phyloP scores from a whole-genome alignment of 2,113 vertebrate genomes.

The Anhinga anhinga region DNA sequence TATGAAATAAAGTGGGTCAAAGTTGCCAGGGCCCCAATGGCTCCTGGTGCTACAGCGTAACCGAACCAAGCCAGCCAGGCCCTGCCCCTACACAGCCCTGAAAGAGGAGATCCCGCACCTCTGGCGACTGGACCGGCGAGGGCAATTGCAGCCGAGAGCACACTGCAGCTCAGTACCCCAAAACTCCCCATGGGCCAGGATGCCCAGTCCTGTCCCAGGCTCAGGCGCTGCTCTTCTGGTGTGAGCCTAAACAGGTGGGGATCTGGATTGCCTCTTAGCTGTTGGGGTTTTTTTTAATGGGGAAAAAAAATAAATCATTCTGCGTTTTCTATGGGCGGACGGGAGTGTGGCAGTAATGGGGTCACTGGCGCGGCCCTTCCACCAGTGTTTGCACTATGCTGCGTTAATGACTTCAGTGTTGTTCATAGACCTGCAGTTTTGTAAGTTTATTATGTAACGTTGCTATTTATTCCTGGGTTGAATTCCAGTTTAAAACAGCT shows the following conservation, averaged over 20 bases:
- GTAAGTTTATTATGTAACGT: background rate
- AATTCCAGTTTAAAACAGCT: slow-evolving; percentile 13
- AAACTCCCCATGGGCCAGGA: accelerated
- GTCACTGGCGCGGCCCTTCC: accelerated
- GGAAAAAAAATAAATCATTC: background rate
- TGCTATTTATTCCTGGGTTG: slow-evolving; percentile 15
- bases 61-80: background rate
- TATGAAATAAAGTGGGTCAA: background rate
- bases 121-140: accelerated
- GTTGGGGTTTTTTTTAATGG: background rate
- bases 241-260: background rate
- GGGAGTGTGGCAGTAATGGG: background rate
- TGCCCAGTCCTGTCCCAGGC: accelerated
- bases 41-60: accelerated
- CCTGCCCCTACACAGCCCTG: background rate
- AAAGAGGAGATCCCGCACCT: accelerated
- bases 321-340: background rate
- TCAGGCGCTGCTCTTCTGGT: background rate
- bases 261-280: background rate
- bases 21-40: accelerated
- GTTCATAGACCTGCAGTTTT: background rate
- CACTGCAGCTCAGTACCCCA: accelerated
- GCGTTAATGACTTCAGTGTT: background rate
- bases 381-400: background rate
- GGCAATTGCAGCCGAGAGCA: accelerated